phyloP scores from a whole-genome alignment of 1,140 invertebrate genomes.

The Heliconius eleuchia region DNA sequence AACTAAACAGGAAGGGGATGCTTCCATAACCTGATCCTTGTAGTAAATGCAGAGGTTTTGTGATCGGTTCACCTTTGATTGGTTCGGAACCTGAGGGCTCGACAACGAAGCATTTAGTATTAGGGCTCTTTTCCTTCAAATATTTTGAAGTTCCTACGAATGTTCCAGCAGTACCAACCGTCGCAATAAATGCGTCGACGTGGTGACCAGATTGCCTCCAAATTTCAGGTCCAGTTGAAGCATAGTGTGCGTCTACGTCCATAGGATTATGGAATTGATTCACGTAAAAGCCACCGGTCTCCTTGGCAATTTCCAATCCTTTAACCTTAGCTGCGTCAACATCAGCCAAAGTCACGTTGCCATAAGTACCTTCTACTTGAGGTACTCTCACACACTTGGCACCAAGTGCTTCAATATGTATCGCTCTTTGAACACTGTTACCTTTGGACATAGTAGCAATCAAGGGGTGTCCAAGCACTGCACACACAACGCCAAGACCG shows the following conservation, averaged over 20 bases:
- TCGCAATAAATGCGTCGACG: slow-evolving; percentile 66
- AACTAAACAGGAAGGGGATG: slow-evolving; percentile 64
- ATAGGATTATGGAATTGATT: slow-evolving; percentile 66
- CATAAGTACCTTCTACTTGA: slow-evolving; percentile 4
- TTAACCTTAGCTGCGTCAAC: slow-evolving; percentile 59
- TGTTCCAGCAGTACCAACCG: slow-evolving; percentile 69
- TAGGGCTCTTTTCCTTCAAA: slow-evolving; percentile 66
- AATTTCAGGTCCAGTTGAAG: slow-evolving; percentile 68
- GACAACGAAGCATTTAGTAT: slow-evolving; percentile 57
- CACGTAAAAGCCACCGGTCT: slow-evolving; percentile 56
- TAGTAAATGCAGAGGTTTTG: slow-evolving; percentile 68
- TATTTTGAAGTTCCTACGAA: slow-evolving; percentile 64
- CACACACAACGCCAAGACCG: not conserved
- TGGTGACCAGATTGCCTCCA: slow-evolving; percentile 68
- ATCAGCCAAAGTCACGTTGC: slow-evolving; percentile 64
- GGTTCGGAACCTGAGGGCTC: slow-evolving; percentile 66
- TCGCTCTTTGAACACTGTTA: slow-evolving; percentile 5
- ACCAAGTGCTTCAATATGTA: slow-evolving; percentile 43
- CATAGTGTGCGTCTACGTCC: slow-evolving; percentile 60
- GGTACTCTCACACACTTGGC: slow-evolving; percentile 51
- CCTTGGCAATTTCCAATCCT: slow-evolving; percentile 44
- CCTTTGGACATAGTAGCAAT: slow-evolving; percentile 45
- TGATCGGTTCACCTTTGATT: slow-evolving; percentile 60
- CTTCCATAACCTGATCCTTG: slow-evolving; percentile 72
- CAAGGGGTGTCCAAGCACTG: slow-evolving; percentile 45